Percentiles rank a stretch among this genome's conserved stretches.
phyloP scores from a whole-genome alignment of 1,140 invertebrate genomes.

The Archivesica marissinica region DNA sequence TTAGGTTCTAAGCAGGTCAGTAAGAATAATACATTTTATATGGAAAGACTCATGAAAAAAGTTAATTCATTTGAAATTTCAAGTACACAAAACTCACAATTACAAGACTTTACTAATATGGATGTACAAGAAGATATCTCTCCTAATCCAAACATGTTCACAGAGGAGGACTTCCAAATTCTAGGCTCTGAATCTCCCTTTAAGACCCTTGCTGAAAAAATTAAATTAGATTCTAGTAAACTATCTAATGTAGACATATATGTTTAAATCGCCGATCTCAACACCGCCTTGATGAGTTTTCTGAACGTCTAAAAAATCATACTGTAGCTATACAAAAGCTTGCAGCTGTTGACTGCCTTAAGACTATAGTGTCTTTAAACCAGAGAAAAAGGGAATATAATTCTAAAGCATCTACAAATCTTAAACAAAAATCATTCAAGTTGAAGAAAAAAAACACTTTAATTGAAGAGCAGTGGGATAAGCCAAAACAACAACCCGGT shows the following conservation, averaged over 20 bases:
- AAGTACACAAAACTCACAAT: too few species aligned
- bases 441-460: background rate
- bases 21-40: background rate
- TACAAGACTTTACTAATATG: too few species aligned
- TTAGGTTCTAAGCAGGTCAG: background rate
- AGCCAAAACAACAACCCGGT: background rate
- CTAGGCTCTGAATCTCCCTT: background rate
- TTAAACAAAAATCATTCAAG: background rate
- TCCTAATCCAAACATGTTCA: slow-evolving; percentile 6
- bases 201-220: background rate
- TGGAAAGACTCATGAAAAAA: background rate
- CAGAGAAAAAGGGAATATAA: background rate
- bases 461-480: background rate
- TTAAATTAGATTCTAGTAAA: background rate
- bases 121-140: too few species aligned
- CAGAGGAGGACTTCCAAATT: slow-evolving; percentile 7
- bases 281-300: slow-evolving; percentile 10
- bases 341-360: background rate
- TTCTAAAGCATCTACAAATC: too few species aligned
- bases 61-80: background rate
- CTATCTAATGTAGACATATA: background rate
- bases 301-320: background rate
- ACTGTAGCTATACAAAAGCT: background rate
- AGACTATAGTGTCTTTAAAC: background rate
- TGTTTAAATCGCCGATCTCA: background rate